A percentile compares a stretch with the other conserved stretches of the same genome.
These are phyloP conservation scores for Conus canariensis DNA, from an alignment of 2,888 invertebrate species.

Conservation along the genomic window DNA sequence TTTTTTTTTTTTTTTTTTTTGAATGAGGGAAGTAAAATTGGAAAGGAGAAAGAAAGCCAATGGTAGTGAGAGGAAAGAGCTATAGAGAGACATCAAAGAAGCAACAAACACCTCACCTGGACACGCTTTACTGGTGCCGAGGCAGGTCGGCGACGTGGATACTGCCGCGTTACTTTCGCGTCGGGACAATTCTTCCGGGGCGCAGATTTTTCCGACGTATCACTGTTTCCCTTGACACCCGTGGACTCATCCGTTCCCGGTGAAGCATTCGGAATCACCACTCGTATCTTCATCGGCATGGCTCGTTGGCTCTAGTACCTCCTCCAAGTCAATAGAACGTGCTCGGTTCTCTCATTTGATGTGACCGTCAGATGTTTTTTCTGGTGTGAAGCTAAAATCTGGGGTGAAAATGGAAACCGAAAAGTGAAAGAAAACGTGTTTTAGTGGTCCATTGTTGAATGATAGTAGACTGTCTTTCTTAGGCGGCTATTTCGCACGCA, in stretches of 20 bases:
- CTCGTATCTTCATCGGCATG: slow-evolving; percentile 26
- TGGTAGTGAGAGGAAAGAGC: no score
- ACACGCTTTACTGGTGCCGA: not conserved
- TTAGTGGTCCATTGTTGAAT: no score
- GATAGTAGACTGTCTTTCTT: no score
- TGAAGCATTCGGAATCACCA: slow-evolving; percentile 25
- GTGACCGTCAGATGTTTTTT: not conserved
- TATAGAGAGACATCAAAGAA: no score
- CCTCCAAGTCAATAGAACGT: not conserved
- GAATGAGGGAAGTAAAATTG: no score
- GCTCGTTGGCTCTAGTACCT: not conserved
- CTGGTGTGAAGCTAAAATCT: no score
- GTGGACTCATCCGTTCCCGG: not conserved
- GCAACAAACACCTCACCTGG: not conserved
- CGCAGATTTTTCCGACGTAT: not conserved
- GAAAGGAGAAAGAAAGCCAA: no score
- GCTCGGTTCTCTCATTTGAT: not conserved
- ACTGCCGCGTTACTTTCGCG: not conserved
- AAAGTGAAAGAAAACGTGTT: not conserved
- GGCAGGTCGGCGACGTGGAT: not conserved
- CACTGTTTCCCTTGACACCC: not conserved
- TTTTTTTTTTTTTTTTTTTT: no score
- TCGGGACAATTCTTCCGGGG: not conserved
- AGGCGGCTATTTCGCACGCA: not conserved
- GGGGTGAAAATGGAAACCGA: no score